Evolutionary conservation across 2,797 vertebrate genomes (phyloP).

Genomic region (Pempheris klunzingeri): DNA sequence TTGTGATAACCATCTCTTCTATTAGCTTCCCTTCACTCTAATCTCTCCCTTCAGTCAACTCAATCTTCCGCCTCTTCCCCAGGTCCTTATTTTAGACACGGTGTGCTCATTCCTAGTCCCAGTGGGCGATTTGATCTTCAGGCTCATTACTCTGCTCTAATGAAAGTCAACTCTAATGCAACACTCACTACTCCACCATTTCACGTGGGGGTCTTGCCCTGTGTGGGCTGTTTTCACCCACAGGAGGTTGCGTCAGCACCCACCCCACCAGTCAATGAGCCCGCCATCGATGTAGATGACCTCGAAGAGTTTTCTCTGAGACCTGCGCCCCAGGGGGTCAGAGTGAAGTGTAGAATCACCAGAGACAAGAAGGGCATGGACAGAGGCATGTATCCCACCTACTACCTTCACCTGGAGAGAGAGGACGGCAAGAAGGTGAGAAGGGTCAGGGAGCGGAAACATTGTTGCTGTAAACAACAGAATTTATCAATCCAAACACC

Average conservation of each 20-base stretch:
- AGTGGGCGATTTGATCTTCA: slow-evolving; percentile 56
- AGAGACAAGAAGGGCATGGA: slow-evolving; percentile 99
- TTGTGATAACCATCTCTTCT: slow-evolving; percentile 37
- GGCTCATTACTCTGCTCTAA: slow-evolving; percentile 70
- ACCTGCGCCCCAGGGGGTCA: slow-evolving; percentile 94
- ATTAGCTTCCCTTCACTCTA: slow-evolving; percentile 31
- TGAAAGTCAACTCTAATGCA: slow-evolving; percentile 49
- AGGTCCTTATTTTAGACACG: slow-evolving; percentile 71
- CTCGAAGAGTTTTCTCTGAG: slow-evolving; percentile 95
- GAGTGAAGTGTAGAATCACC: slow-evolving; percentile 97
- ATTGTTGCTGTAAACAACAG: background rate
- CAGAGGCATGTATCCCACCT: slow-evolving; percentile 98
- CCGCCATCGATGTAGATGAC: slow-evolving; percentile 90
- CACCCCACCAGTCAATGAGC: slow-evolving; percentile 89
- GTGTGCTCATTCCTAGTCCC: slow-evolving; percentile 69
- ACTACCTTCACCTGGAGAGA: slow-evolving; percentile 98
- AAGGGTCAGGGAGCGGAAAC: background rate
- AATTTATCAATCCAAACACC: background rate
- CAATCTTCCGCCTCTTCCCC: slow-evolving; percentile 44
- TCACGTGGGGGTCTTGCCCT: slow-evolving; percentile 34
- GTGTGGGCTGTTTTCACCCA: slow-evolving; percentile 26
- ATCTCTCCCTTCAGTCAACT: slow-evolving; percentile 38
- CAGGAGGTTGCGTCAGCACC: slow-evolving; percentile 95
- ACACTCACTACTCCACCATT: slow-evolving; percentile 39
- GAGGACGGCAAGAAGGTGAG: slow-evolving; percentile 98